A percentile compares a stretch with the other conserved stretches of the same genome.
Evolutionary conservation across 2,888 invertebrate species (phyloP).

Genomic region (Liopterus haemorrhoidalis): DNA sequence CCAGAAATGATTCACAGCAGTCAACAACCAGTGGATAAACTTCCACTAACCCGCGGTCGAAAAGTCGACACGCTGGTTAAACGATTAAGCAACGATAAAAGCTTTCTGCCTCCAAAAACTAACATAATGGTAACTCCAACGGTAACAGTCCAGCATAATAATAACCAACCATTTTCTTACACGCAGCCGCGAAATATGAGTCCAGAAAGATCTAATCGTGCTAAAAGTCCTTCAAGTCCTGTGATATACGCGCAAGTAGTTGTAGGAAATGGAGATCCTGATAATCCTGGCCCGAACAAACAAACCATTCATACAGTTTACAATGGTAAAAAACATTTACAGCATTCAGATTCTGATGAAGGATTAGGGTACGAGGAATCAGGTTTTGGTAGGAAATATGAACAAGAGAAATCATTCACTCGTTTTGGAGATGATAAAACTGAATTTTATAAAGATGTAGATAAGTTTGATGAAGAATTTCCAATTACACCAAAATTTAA

Average conservation of each 20-base stretch:
- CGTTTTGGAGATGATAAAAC: constrained; percentile 50
- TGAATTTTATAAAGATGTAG: constrained; percentile 45
- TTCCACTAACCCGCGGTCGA: constrained; percentile 63
- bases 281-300: constrained; percentile 38
- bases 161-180: constrained; percentile 77
- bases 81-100: constrained; percentile 65
- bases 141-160: constrained; percentile 58
- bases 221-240: constrained; percentile 45
- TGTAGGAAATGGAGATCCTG: constrained; percentile 44
- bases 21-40: constrained; percentile 62
- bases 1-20: constrained; percentile 66
- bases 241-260: constrained; percentile 75
- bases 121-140: constrained; percentile 54
- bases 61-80: constrained; percentile 74
- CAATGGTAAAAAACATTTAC: constrained; percentile 47
- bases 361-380: constrained; percentile 68
- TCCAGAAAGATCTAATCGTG: constrained; percentile 39
- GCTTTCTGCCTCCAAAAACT: constrained; percentile 59
- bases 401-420: constrained; percentile 36
- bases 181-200: constrained; percentile 56
- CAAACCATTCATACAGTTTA: constrained; percentile 52
- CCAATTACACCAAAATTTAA: constrained; percentile 59
- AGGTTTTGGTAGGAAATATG: constrained; percentile 38
- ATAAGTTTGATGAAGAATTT: constrained; percentile 46
- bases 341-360: constrained; percentile 72